Evolutionary conservation across 2,888 invertebrate species (phyloP).

Genomic region (Heliconius charithonia): DNA sequence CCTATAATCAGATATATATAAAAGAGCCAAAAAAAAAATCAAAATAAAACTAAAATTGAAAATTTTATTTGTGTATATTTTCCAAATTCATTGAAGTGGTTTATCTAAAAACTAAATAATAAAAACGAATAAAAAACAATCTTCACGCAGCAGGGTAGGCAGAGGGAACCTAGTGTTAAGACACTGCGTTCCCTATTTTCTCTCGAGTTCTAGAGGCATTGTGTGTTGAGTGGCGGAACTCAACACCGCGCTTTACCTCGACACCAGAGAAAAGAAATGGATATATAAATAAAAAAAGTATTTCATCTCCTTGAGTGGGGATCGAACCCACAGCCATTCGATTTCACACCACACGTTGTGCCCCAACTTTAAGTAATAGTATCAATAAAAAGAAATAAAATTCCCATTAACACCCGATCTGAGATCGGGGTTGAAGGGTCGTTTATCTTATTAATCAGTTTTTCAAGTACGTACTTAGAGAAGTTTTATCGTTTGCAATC

Average conservation of each 20-base stretch:
- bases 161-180: too few relatives aligned
- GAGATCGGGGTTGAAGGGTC: conserved; percentile 16
- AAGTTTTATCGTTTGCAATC: neutral
- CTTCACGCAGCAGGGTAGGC: too few relatives aligned
- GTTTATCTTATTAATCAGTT: conserved; percentile 38
- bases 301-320: too few relatives aligned
- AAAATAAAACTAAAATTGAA: neutral
- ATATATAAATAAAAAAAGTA: too few relatives aligned
- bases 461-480: conserved; percentile 17
- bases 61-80: neutral
- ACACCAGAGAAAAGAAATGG: too few relatives aligned
- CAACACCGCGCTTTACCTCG: too few relatives aligned
- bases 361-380: neutral
- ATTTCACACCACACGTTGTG: too few relatives aligned
- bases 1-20: neutral
- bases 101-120: neutral
- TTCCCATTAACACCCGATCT: conserved; percentile 21
- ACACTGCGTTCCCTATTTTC: too few relatives aligned
- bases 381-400: conserved; percentile 28
- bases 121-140: conserved; percentile 17
- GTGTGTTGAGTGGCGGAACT: too few relatives aligned
- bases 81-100: neutral
- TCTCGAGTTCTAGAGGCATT: too few relatives aligned
- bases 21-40: neutral
- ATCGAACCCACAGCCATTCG: too few relatives aligned